Evolutionary conservation across 2,888 invertebrate species (phyloP).

Genomic region (Andrena marginata): DNA sequence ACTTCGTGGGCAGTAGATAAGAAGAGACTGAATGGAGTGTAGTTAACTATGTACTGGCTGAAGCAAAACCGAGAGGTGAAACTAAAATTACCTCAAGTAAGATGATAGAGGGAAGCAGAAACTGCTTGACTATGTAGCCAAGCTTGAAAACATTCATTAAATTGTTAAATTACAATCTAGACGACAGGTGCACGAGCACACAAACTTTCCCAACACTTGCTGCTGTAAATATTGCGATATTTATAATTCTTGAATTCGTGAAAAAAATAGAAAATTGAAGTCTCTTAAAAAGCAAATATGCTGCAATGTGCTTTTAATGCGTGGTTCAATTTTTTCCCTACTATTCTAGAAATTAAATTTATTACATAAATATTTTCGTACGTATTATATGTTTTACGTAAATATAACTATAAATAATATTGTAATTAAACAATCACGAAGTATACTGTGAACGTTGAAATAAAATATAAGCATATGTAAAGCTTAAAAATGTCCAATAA

Average conservation of each 20-base stretch:
- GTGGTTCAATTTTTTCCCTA: background rate
- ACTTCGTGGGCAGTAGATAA: slow-evolving; percentile 42
- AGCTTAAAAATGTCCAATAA: slow-evolving; percentile 17
- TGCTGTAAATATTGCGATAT: background rate
- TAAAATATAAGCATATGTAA: background rate
- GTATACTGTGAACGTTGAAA: background rate
- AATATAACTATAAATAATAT: background rate
- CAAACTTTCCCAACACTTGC: background rate
- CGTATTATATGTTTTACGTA: background rate
- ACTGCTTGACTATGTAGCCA: slow-evolving; percentile 46
- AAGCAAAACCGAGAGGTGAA: slow-evolving; percentile 80
- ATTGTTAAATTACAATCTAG: slow-evolving; percentile 8
- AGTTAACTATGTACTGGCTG: slow-evolving; percentile 77
- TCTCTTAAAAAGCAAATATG: background rate
- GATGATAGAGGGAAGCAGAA: slow-evolving; percentile 68
- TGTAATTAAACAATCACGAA: background rate
- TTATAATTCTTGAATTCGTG: background rate
- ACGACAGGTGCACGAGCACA: background rate
- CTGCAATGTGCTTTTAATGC: background rate
- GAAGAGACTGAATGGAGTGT: slow-evolving; percentile 75
- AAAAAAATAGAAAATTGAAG: slow-evolving; percentile 2
- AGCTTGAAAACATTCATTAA: slow-evolving; percentile 38
- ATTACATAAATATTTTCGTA: background rate
- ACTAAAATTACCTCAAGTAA: slow-evolving; percentile 83
- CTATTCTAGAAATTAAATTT: background rate